A percentile compares a stretch with the other conserved stretches of the same genome.
These are phyloP conservation scores for Alces alces DNA, from an alignment of 2,113 vertebrate genomes.

Conservation along the genomic window DNA sequence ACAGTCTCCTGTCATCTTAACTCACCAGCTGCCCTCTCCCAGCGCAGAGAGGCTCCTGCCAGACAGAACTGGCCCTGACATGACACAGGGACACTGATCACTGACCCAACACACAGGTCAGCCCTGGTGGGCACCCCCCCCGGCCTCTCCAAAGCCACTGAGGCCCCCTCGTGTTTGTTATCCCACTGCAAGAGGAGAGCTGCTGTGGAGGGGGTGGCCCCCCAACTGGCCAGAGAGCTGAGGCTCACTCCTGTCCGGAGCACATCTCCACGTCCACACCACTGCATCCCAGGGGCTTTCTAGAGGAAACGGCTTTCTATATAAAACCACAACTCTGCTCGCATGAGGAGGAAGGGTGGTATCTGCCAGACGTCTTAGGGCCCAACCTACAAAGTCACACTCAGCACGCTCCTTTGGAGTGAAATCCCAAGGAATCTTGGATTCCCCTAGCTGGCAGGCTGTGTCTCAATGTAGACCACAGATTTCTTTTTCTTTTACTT, in stretches of 20 bases:
- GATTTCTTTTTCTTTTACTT: too few species aligned
- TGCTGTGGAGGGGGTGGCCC: fast-evolving
- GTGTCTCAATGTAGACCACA: not conserved
- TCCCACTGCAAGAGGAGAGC: not conserved
- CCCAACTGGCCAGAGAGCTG: not conserved
- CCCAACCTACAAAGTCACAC: not conserved
- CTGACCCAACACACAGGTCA: not conserved
- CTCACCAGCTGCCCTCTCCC: not conserved
- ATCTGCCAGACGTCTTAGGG: not conserved
- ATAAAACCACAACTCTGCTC: not conserved
- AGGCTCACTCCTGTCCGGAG: not conserved
- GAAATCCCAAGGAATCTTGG: not conserved
- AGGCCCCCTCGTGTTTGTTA: not conserved
- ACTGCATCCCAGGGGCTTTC: not conserved
- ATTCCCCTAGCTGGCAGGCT: not conserved
- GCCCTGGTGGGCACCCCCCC: not conserved
- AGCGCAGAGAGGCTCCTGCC: not conserved
- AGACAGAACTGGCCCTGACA: not conserved
- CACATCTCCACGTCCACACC: fast-evolving
- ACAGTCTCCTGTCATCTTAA: not conserved
- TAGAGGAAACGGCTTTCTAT: not conserved
- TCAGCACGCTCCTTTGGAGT: not conserved
- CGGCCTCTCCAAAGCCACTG: not conserved
- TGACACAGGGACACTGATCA: not conserved
- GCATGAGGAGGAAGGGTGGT: not conserved